Conservation (phyloP, 1,140 invertebrate genomes). For the Limonius californicus region DNA sequence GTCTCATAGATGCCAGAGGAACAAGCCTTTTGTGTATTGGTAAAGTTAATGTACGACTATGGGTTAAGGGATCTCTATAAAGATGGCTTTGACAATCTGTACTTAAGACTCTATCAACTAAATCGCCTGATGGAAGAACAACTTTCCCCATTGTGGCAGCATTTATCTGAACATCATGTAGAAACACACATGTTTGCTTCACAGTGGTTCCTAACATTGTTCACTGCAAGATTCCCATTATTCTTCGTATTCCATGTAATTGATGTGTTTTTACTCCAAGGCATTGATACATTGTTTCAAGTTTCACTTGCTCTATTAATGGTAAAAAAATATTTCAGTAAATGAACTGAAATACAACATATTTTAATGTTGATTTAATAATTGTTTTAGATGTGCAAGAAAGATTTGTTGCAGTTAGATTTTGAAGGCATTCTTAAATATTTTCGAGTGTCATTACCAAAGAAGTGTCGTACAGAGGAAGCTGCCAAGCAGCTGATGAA, state of each 20-base stretch:
- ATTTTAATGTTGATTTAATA: too few species aligned
- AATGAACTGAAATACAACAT: too few species aligned
- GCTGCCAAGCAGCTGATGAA: slow-evolving; percentile 85
- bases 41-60: slow-evolving; percentile 97
- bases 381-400: slow-evolving; percentile 71
- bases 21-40: slow-evolving; percentile 95
- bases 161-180: slow-evolving; percentile 87
- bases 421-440: slow-evolving; percentile 95
- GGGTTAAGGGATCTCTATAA: slow-evolving; percentile 91
- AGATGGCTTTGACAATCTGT: slow-evolving; percentile 93
- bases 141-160: slow-evolving; percentile 81
- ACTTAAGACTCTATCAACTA: slow-evolving; percentile 94
- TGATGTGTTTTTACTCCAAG: slow-evolving; percentile 92
- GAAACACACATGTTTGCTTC: slow-evolving; percentile 99
- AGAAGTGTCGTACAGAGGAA: slow-evolving; percentile 91
- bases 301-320: slow-evolving; percentile 90
- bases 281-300: slow-evolving; percentile 93
- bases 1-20: slow-evolving; percentile 99
- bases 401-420: slow-evolving; percentile 91
- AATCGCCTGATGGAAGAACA: slow-evolving; percentile 95
- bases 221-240: slow-evolving; percentile 96
- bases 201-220: slow-evolving; percentile 99
- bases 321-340: slow-evolving; percentile 59
- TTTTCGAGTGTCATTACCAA: slow-evolving; percentile 93
- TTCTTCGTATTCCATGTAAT: slow-evolving; percentile 97